A percentile compares a stretch with the other conserved stretches of the same genome.
These are phyloP conservation scores for Bungarus multicinctus DNA, from an alignment of 2,113 vertebrate species.

Conservation along the genomic window DNA sequence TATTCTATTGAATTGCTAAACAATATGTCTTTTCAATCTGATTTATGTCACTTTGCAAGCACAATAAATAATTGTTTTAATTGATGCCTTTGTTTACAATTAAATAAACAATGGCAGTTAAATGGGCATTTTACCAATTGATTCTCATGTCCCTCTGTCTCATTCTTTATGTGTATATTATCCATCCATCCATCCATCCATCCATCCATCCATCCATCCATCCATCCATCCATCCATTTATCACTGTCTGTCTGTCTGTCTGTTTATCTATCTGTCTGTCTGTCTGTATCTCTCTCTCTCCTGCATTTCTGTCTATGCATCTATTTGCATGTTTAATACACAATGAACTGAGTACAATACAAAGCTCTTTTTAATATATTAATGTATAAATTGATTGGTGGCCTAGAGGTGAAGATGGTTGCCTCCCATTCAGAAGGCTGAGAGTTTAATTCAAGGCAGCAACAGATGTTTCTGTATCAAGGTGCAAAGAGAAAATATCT, in stretches of 20 bases:
- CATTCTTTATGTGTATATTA: not conserved
- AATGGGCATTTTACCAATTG: not conserved
- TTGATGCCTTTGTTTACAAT: slow-evolving; percentile 4
- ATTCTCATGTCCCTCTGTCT: not conserved
- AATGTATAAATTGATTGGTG: too few relatives aligned
- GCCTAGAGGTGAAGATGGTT: too few relatives aligned
- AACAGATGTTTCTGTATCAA: too few relatives aligned
- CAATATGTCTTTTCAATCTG: not conserved
- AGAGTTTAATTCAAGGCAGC: too few relatives aligned
- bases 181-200: too few relatives aligned
- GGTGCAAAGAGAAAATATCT: too few relatives aligned
- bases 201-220: too few relatives aligned
- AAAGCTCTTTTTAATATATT: too few relatives aligned
- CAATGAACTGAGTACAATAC: not conserved
- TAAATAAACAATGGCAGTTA: not conserved
- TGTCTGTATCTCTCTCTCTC: too few relatives aligned
- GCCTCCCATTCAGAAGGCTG: too few relatives aligned
- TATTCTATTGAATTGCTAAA: slow-evolving; percentile 13
- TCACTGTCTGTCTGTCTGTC: not conserved
- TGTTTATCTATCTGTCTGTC: not conserved
- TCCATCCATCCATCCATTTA: too few relatives aligned
- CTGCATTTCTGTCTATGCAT: not conserved
- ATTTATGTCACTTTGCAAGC: slow-evolving; percentile 22
- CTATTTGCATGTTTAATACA: not conserved
- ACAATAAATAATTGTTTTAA: slow-evolving; percentile 20